Evolutionary conservation across 2,797 vertebrate species (phyloP).

Genomic region (Crypturellus tataupa): DNA sequence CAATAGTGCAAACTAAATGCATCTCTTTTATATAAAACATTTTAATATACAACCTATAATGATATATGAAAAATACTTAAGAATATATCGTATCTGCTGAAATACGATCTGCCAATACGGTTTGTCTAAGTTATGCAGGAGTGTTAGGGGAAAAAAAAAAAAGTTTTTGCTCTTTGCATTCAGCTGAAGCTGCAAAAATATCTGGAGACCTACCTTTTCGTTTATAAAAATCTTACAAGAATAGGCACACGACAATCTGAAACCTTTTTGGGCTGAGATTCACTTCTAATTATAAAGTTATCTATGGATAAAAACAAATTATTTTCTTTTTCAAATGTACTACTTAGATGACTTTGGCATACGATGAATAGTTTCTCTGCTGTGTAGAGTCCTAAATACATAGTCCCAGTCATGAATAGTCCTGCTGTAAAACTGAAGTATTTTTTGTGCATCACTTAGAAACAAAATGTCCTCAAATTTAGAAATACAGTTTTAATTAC

Average conservation of each 20-base stretch:
- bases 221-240: background rate
- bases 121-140: background rate
- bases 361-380: background rate
- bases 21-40: background rate
- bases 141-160: background rate
- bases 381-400: background rate
- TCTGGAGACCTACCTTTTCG: background rate
- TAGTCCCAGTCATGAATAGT: background rate
- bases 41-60: background rate
- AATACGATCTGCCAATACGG: background rate
- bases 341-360: fast-evolving
- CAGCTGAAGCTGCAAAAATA: background rate
- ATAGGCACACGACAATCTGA: background rate
- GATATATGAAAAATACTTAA: background rate
- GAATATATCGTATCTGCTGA: background rate
- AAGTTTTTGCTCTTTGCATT: background rate
- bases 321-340: background rate
- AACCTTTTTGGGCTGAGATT: fast-evolving
- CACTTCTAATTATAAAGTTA: background rate
- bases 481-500: background rate
- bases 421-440: background rate
- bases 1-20: background rate
- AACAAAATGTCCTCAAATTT: background rate
- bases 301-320: background rate
- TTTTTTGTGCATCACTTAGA: background rate